Conservation (phyloP, 2,113 vertebrate genomes). For the Elgaria multicarinata region DNA sequence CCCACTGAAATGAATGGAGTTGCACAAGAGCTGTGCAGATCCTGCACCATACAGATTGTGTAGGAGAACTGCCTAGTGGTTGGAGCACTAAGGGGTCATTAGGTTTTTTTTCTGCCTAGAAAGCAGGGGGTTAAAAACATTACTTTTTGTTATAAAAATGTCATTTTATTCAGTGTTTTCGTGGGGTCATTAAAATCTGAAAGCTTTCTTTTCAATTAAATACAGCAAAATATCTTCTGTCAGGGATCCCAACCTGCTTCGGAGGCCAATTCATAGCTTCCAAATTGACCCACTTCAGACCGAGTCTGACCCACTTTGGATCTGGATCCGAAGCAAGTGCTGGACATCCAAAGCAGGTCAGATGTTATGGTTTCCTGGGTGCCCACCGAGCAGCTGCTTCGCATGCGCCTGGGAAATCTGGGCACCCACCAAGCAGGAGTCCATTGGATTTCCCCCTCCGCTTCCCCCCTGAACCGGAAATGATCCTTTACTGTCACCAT, state of each 20-base stretch:
- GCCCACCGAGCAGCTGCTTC: no score
- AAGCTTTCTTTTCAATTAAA: not conserved
- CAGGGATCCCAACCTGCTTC: not conserved
- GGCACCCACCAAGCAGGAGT: no score
- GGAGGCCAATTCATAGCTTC: no score
- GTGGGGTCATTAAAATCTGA: not conserved
- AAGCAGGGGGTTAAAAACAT: not conserved
- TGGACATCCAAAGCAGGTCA: no score
- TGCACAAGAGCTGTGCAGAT: not conserved
- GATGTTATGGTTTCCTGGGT: no score
- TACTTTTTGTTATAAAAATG: not conserved
- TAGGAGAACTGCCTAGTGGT: not conserved
- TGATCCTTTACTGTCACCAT: no score
- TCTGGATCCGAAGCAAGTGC: no score
- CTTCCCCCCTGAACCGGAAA: no score
- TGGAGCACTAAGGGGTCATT: not conserved
- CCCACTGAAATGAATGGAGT: not conserved
- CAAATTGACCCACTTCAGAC: no score
- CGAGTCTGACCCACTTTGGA: no score
- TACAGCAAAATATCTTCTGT: not conserved
- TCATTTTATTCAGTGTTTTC: not conserved
- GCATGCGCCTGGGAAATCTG: no score
- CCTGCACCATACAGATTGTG: not conserved
- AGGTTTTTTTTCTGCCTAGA: not conserved
- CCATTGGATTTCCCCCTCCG: no score